Conservation (phyloP, 2,113 vertebrate species). For the Upupa epops region DNA sequence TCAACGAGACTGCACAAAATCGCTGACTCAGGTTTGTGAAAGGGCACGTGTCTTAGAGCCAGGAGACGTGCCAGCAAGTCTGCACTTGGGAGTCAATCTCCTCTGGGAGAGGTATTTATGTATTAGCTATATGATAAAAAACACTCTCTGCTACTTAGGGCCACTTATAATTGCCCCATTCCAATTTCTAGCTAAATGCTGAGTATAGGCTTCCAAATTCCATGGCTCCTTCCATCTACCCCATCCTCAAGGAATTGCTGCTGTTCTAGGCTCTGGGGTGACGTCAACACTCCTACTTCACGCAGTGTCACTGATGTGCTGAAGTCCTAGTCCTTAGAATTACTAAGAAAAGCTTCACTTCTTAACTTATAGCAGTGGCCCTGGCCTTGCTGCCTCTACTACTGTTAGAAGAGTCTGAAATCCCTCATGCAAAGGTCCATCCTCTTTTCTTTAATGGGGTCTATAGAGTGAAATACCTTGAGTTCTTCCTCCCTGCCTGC, state of each 20-base stretch:
- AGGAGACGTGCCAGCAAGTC: slow-evolving; percentile 6
- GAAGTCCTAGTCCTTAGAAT: background rate
- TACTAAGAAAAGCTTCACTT: no score
- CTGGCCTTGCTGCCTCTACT: background rate
- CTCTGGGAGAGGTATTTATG: slow-evolving; percentile 44
- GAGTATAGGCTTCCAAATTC: slow-evolving; percentile 13
- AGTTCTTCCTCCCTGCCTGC: background rate
- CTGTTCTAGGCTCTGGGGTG: slow-evolving; percentile 36
- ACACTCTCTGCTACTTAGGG: slow-evolving; percentile 30
- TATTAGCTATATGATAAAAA: slow-evolving; percentile 39
- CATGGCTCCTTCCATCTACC: slow-evolving; percentile 2
- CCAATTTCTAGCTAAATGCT: slow-evolving; percentile 39
- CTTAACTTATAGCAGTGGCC: background rate
- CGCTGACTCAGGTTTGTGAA: slow-evolving; percentile 7
- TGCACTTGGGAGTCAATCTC: slow-evolving; percentile 18
- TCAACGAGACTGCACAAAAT: background rate
- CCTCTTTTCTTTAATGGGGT: background rate
- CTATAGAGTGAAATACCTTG: background rate
- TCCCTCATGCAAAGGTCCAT: background rate
- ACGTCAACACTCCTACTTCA: background rate
- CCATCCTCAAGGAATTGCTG: background rate
- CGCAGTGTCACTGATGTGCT: background rate
- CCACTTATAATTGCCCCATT: slow-evolving; percentile 28
- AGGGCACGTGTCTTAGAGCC: background rate
- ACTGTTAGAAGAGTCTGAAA: background rate